Evolutionary conservation across 2,797 vertebrate species (phyloP), one percentile per base, ranked within the genome.

Genomic region (Vireo griseus): DNA sequence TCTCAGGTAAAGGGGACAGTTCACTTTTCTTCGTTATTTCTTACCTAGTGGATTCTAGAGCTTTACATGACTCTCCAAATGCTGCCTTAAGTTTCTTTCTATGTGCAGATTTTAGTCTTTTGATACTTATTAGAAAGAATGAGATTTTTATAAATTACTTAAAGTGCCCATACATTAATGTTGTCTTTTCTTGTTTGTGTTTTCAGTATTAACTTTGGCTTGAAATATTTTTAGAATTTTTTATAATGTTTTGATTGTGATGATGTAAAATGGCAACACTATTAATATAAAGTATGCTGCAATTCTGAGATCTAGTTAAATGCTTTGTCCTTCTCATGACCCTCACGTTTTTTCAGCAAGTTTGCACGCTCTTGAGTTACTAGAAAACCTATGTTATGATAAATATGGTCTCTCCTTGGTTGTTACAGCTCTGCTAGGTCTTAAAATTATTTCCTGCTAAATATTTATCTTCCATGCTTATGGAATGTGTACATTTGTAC

Each of bases 131-230:
- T 44, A 40, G 66, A 40, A 82, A 26, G 19, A 86, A 35, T 40
- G 9, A 67, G 9, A 26, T 42, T 48, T 61, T 71, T 47, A 28
- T 28, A 52, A n/a, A 16, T 55, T 4, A 11, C 11, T 57, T 67
- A 5, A 59, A 61, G n/a, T 7, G 10, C 0, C 0, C 5, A 9
- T 39, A 39, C 2, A 9, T 3, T 16, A 8, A 21, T 66, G 40
- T 17, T 54, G 26, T 69, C 13, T 76, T 45, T 80, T 65, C 65
- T 73, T 63, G 3, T 48, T 86, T 81, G 11, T 66, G 5, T 87
- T 89, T 91, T 82, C n/a, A 61, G 5, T 71, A 17, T 61, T 80
- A 74, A 50, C 14, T 61, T 13, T 33, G 9, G 4, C 57, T 76
- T 76, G 37, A 82, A 83, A 50, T 83, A 62, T 51, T 71, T 77